A percentile compares a stretch with the other conserved stretches of the same genome.
Conservation (phyloP, 2,888 invertebrate genomes). For the Lasioglossum lativentre region DNA sequence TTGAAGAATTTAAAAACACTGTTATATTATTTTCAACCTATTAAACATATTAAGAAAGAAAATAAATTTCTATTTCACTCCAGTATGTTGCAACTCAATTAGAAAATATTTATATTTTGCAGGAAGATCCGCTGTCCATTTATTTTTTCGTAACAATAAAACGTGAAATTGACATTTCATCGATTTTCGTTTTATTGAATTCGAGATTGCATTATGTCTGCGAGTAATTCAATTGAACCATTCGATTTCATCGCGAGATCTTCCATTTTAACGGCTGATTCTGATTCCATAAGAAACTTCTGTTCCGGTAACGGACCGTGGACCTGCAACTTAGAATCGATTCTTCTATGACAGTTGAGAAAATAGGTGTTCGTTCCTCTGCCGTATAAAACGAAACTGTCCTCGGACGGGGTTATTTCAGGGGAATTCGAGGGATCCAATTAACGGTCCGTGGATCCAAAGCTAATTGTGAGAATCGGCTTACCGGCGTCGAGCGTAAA, state of each 20-base stretch:
- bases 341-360: conserved; percentile 31
- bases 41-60: too few relatives aligned
- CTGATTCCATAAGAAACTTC: conserved; percentile 27
- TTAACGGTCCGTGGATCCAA: conserved; percentile 65
- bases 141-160: neutral
- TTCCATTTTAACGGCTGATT: conserved; percentile 28
- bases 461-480: conserved; percentile 56
- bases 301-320: conserved; percentile 11
- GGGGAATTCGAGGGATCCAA: conserved; percentile 56
- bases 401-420: conserved; percentile 46
- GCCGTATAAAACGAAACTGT: conserved; percentile 50
- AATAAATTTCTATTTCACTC: too few relatives aligned
- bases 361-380: conserved; percentile 47
- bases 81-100: too few relatives aligned
- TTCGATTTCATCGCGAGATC: neutral
- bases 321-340: conserved; percentile 28
- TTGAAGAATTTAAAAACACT: too few relatives aligned
- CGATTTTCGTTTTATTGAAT: neutral
- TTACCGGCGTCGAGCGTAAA: conserved; percentile 73
- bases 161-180: neutral
- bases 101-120: too few relatives aligned
- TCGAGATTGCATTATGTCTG: neutral
- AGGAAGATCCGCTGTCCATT: too few relatives aligned
- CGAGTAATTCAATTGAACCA: neutral
- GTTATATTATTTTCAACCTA: too few relatives aligned